Conservation (phyloP, 2,888 invertebrate species). For the Boloria selene region DNA sequence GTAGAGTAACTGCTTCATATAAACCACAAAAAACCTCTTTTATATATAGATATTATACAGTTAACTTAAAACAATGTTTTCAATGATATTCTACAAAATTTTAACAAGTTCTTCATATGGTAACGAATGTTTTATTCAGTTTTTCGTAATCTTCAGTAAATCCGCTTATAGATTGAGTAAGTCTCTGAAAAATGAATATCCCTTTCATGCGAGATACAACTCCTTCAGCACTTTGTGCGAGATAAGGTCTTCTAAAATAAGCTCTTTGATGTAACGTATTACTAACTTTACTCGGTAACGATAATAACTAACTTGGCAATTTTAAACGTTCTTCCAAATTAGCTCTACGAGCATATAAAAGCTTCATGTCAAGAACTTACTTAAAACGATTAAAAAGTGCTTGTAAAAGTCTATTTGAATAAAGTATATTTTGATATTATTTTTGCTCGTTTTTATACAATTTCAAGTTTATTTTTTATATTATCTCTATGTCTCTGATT, state of each 20-base stretch:
- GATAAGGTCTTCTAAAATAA: constrained; percentile 21
- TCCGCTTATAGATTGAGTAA: constrained; percentile 58
- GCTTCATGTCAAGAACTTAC: no score
- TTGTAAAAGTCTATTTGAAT: no score
- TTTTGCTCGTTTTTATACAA: no score
- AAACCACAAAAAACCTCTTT: no score
- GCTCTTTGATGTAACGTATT: constrained; percentile 7
- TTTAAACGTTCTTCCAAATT: no score
- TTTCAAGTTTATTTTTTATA: no score
- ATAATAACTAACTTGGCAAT: not conserved
- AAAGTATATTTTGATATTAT: no score
- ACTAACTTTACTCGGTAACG: not conserved
- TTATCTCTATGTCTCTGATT: no score
- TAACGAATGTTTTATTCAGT: constrained; percentile 11
- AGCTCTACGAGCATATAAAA: no score
- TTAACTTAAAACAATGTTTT: not conserved
- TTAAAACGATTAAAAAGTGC: no score
- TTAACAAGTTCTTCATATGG: not conserved
- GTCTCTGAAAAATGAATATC: constrained; percentile 59
- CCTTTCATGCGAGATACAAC: constrained; percentile 36
- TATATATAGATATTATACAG: no score
- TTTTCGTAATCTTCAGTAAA: constrained; percentile 61
- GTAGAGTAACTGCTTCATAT: no score
- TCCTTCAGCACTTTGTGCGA: constrained; percentile 36
- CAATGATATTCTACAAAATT: not conserved